These are phyloP conservation scores for Sitta carolinensis DNA, from an alignment of 2,797 vertebrate genomes.

Conservation along the genomic window DNA sequence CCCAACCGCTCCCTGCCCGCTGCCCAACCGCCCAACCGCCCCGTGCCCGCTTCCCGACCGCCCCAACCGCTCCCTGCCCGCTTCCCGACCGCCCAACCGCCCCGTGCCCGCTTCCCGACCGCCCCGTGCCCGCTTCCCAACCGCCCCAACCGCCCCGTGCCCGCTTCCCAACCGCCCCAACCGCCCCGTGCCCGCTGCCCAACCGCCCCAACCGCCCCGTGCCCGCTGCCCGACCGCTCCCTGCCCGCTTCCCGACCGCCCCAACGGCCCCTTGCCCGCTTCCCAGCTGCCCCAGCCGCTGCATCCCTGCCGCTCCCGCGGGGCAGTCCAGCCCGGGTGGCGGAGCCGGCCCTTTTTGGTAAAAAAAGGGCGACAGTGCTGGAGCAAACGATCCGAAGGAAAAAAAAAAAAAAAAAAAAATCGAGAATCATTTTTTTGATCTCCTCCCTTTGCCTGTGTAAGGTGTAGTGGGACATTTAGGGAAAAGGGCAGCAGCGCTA, in stretches of 20 bases:
- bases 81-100: no score
- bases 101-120: background rate
- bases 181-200: no score
- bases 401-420: background rate
- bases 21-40: background rate
- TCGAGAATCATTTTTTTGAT: background rate
- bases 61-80: no score
- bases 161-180: background rate
- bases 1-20: background rate
- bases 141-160: no score
- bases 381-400: background rate
- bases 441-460: background rate
- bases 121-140: no score
- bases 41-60: background rate
- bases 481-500: background rate
- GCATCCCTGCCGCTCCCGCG: background rate
- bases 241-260: background rate
- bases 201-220: no score
- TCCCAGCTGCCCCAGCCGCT: background rate
- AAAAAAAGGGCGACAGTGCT: no score
- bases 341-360: background rate
- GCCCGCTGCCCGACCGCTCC: no score
- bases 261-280: background rate
- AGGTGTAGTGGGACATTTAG: background rate
- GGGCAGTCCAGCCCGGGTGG: rapidly evolving